Percentiles rank a stretch among this genome's conserved stretches.
phyloP scores from a whole-genome alignment of 2,797 vertebrate species.

The Calcarius lapponicus region DNA sequence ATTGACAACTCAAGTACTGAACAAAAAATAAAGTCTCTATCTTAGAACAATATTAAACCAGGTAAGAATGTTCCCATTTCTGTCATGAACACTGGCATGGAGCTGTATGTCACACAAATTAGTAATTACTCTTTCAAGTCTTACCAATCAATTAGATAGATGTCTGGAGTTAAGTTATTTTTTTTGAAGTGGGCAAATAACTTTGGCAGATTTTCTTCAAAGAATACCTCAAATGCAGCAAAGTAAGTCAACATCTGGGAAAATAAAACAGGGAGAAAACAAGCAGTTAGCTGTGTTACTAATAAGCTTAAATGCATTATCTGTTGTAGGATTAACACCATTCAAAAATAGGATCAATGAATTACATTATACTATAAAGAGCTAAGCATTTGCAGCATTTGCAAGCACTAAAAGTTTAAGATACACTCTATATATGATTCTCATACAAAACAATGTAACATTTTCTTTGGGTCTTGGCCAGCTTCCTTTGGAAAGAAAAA shows the following conservation, averaged over 20 bases:
- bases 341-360: neutral
- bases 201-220: constrained; percentile 95
- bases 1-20: neutral
- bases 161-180: constrained; percentile 91
- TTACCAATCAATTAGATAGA: constrained; percentile 96
- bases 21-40: neutral
- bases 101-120: neutral
- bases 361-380: neutral
- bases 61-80: neutral
- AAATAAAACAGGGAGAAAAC: constrained; percentile 32
- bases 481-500: constrained; percentile 18
- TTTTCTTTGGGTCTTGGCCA: neutral
- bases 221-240: constrained; percentile 94
- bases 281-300: neutral
- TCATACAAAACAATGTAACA: neutral
- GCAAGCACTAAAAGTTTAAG: neutral
- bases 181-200: constrained; percentile 96
- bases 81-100: neutral
- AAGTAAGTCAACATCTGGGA: constrained; percentile 94
- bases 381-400: neutral
- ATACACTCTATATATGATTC: neutral
- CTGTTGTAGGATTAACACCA: neutral
- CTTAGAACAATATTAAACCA: neutral
- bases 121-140: constrained; percentile 11
- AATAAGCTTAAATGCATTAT: neutral